Base-by-base conservation (phyloP, 2,888 invertebrate species). In the Apotomis betuletana region DNA sequence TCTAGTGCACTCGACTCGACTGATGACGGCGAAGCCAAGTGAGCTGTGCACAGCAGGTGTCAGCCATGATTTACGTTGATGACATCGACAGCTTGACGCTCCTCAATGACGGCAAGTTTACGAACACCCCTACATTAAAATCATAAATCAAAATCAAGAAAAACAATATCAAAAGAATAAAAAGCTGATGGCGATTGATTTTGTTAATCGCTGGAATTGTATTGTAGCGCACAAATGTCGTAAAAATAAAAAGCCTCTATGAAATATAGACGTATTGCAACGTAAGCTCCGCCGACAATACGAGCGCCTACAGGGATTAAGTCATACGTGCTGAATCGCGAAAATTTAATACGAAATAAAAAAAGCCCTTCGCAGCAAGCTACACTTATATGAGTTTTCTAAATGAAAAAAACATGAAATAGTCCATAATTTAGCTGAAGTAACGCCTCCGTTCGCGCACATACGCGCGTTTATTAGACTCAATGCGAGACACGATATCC, bases 361-460 rank as follows among this genome's bases (percentile, higher is more conserved):
- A 72, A 67, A 67, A 58, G 12, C 12, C 57, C 46, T 44, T 52
- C 52, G 10, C 5, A 60, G 49, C n/a, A 60, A 70, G 60, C 54
- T 60, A 61, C 55, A 61, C 55, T 68, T 75, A 60, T 72, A 52
- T 62, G 73, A 72, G 67, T 75, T 71, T 75, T 70, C 69, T 69
- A 61, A 74, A 76, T 76, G 44, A 77, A 78, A 80, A 80, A 78
- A 80, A 79, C 76, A 78, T 74, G 77, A 77, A 81, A 83, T 79
- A 81, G 79, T 78, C 82, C 81, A 84, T 87, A 85, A 81, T 84
- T 87, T 80, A 82, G 74, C 74, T 68, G 75, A 76, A 79, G 82
- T 75, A 78, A 82, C 87, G 84, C 87, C 87, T 82, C 84, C 85
- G 73, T 77, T 85, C 85, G 77, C 78, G 77, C 78, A 79, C 85